These are phyloP conservation scores for Doryteuthis pealeii DNA, from an alignment of 1,140 invertebrate species.

Conservation along the genomic window DNA sequence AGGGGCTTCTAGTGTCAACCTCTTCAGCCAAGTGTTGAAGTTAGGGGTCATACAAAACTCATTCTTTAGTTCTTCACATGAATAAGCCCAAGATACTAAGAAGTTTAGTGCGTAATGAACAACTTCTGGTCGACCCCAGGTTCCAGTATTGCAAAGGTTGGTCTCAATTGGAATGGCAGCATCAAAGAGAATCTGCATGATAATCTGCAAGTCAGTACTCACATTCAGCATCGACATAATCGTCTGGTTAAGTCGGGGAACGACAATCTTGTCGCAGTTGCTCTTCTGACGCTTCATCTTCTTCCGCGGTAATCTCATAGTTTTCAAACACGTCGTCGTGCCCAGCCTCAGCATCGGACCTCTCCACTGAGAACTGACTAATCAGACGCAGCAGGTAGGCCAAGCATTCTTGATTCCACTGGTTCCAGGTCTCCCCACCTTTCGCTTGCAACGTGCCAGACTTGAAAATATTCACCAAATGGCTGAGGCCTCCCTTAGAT, in stretches of 20 bases:
- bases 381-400: slow-evolving; percentile 81
- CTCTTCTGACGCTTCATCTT: slow-evolving; percentile 56
- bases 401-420: slow-evolving; percentile 93
- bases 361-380: slow-evolving; percentile 73
- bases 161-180: slow-evolving; percentile 63
- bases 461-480: slow-evolving; percentile 90
- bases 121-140: slow-evolving; percentile 59
- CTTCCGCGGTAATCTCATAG: slow-evolving; percentile 52
- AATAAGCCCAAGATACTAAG: slow-evolving; percentile 81
- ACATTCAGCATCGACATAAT: slow-evolving; percentile 82
- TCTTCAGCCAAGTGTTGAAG: slow-evolving; percentile 73
- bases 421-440: slow-evolving; percentile 61
- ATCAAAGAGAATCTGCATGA: slow-evolving; percentile 85
- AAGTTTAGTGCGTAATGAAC: slow-evolving; percentile 81
- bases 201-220: slow-evolving; percentile 75
- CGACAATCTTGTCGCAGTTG: slow-evolving; percentile 66
- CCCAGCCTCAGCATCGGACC: slow-evolving; percentile 46
- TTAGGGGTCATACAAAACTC: slow-evolving; percentile 70
- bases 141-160: slow-evolving; percentile 47
- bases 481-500: slow-evolving; percentile 79
- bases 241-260: slow-evolving; percentile 70
- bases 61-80: slow-evolving; percentile 68
- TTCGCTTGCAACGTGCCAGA: slow-evolving; percentile 68
- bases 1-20: slow-evolving; percentile 79
- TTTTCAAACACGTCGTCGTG: slow-evolving; percentile 50